Base-by-base conservation (phyloP, 1,140 invertebrate genomes). In the Idris sp. region DNA sequence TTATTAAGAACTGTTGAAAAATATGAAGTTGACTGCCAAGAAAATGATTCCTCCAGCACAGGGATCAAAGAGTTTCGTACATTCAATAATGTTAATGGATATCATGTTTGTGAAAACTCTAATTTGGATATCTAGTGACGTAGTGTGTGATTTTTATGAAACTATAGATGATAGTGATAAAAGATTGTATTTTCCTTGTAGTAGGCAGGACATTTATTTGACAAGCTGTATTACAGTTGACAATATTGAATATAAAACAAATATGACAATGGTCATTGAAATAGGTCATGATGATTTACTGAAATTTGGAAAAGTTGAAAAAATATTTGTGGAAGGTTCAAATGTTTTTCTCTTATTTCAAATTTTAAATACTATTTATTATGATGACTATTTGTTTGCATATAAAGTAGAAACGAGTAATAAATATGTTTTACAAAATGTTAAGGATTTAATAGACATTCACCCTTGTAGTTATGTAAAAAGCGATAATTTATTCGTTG, bases 1-100 rank as follows among this genome's bases (percentile, higher is more conserved):
- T 10, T 64, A 13, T 40, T 64, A 41, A 64, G 69, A 64, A 62
- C 26, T 25, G 9, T 10, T n/a, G 46, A 56, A 30, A 36, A 35
- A 18, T 73, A 64, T 16, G 28, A 44, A 5, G 9, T 58, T 8
- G 43, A 73, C 19, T 62, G 44, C n/a, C 0, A 51, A 6, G 30
- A 43, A 33, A 40, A 58, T 10, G 10, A 54, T 41, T 5, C 9
- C 0, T n/a, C 1, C 0, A 40, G 49, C 41, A 73, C 51, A 4
- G 51, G 51, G 1, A 64, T 73, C 3, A 58, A 10, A 40, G n/a
- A n/a, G n/a, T n/a, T 36, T 0, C 46, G 31, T 10, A 16, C 38
- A 8, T 59, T 59, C 6, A 46, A 59, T 46, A 18, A 4, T 5
- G 54, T 59, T 9, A 31, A 59, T 5, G 54, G 54, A 15, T 59